Base-by-base conservation (phyloP, 2,888 invertebrate species). In the Axea sp. region DNA sequence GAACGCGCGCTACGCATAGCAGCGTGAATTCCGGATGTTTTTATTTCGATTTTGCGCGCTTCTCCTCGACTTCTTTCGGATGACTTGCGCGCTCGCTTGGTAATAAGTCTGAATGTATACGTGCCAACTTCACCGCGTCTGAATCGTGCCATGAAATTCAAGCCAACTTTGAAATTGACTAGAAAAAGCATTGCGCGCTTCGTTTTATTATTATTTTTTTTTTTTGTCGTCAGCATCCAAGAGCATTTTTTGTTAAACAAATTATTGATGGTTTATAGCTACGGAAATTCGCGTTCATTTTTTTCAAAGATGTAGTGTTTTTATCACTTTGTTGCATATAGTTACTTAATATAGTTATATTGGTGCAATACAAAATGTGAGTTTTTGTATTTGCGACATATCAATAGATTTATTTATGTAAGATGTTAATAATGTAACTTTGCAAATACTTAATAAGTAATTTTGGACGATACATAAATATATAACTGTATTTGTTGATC, bases 101-200 rank as follows among this genome's bases (percentile, higher is more conserved):
- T 73, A 73, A 73, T 73, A 73, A 73, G 73, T 64, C 68, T 47
- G 73, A 73, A 73, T 73, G 68, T 68, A 73, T 68, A 68, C 68
- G 73, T 68, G 68, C 68, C 73, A 69, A 69, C 64, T 69, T 69
- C 64, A 64, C 35, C 62, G 39, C 73, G 39, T 59, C 64, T 51
- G 51, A 64, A 51, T 59, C 62, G 51, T 59, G 49, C 57, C 33
- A 49, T 35, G 55, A 60, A 68, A 67, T 65, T 67, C 60, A 51
- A 73, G 73, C 65, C 60, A 73, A 72, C 59, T 51, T 65, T 59
- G 65, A 59, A 72, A 72, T 62, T 47, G 64, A 64, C 72, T 72
- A 59, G 57, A 65, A 65, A 65, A 72, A 72, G 68, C 59, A 28
- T 59, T 59, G 51, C 28, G 22, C n/a, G 17, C 51, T 22, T 33